Evolutionary conservation across 2,113 vertebrate species (phyloP).

Genomic region (Sphaerodactylus townsendi): DNA sequence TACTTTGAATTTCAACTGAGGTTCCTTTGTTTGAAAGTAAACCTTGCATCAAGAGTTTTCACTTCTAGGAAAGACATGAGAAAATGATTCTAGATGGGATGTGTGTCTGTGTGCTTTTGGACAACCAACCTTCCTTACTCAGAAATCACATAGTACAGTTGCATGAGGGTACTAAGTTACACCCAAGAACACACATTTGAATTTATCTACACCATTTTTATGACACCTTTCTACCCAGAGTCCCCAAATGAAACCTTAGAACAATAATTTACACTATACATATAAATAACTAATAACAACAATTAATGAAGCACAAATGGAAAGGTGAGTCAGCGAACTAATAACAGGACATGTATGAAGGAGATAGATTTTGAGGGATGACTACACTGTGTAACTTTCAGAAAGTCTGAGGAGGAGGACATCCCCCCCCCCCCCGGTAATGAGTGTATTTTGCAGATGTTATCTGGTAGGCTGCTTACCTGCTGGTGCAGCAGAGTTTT

Average conservation of each 20-base stretch:
- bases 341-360: background rate
- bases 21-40: background rate
- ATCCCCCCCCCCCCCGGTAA: background rate
- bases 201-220: no score
- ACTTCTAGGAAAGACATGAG: background rate
- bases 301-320: no score
- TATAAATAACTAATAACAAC: no score
- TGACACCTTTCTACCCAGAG: no score
- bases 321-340: background rate
- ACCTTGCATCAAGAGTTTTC: background rate
- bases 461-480: conserved; percentile 62
- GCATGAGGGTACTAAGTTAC: no score
- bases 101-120: no score
- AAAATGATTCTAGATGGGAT: background rate
- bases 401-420: background rate
- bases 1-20: background rate
- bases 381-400: background rate
- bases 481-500: conserved; percentile 58
- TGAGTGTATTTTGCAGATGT: background rate
- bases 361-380: background rate
- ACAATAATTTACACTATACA: no score
- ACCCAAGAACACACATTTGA: no score
- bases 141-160: no score
- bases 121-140: no score
- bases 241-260: no score